These are phyloP conservation scores for Apantesis nais DNA, from an alignment of 2,888 invertebrate genomes.

Conservation along the genomic window DNA sequence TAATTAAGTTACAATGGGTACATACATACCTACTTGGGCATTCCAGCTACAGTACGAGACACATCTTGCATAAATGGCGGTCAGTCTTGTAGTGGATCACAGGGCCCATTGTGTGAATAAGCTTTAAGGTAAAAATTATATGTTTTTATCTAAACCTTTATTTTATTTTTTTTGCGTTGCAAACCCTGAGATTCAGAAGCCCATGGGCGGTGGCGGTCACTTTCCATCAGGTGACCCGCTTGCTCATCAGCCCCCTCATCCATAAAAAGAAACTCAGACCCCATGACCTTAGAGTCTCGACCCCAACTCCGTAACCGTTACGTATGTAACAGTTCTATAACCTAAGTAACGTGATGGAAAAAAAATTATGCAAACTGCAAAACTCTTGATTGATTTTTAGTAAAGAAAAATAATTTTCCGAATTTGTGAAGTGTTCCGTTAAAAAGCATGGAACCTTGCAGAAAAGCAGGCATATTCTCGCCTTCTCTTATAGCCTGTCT, in stretches of 20 bases:
- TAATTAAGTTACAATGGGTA: not conserved
- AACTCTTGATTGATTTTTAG: not conserved
- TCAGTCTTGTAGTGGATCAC: not conserved
- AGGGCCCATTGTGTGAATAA: not conserved
- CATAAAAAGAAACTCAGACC: too few relatives aligned
- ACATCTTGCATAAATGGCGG: not conserved
- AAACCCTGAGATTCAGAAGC: too few relatives aligned
- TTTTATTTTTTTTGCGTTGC: not conserved
- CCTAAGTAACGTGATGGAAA: not conserved
- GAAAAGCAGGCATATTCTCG: not conserved
- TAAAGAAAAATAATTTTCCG: too few relatives aligned
- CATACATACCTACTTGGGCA: constrained; percentile 5
- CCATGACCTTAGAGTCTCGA: too few relatives aligned
- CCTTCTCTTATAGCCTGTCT: not conserved
- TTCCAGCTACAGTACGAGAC: not conserved
- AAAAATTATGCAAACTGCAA: not conserved
- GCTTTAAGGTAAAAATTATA: not conserved
- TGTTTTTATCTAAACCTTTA: not conserved
- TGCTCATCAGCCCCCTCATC: too few relatives aligned
- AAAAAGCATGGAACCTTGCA: not conserved
- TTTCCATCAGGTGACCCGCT: too few relatives aligned
- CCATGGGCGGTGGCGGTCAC: too few relatives aligned
- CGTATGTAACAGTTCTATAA: not conserved
- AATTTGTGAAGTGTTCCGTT: not conserved
- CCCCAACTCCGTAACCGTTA: not conserved